Base-by-base conservation (phyloP, 1,140 invertebrate genomes). In the Drosophila oshimai region DNA sequence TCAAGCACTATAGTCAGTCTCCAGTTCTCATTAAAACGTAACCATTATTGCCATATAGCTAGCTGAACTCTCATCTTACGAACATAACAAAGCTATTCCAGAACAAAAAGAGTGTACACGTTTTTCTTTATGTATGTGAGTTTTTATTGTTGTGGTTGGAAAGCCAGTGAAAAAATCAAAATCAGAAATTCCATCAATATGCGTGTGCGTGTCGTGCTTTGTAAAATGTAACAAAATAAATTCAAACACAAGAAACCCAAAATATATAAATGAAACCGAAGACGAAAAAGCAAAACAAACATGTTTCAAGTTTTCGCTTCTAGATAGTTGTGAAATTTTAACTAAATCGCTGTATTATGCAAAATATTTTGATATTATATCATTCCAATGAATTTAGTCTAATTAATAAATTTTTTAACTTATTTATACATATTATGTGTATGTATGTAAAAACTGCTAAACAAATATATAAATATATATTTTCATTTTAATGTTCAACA, bases 321-420 rank as follows among this genome's bases (percentile, higher is more conserved):
- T 87, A 87, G 81, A 81, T 87, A 87, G 81, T 77, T 80, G 81
- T 87, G 76, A 87, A 87, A 87, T 81, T 87, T 86, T 86, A 46
- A 64, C 47, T 60, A 55, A 64, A 81, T 74, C 81, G 81, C 76
- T 87, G 75, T 86, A 80, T 74, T 84, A 83, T 83, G 79, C 74
- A 84, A 84, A 86, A 58, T 80, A 81, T 87, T 87, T 87, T 87
- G 81, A 87, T 87, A 87, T 87, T 87, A 87, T 87, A 87, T 87
- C 81, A 87, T 87, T 87, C 81, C 81, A 87, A 87, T 87, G 81
- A 87, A 87, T 87, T 87, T 87, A 87, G 81, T 67, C 81, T 87
- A 87, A 87, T 87, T 87, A 87, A 87, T 80, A 62, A 87, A 87
- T 87, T 87, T 87, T 65, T 87, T 87, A 87, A 87, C 81, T 87